phyloP scores from a whole-genome alignment of 1,140 invertebrate species.

The Zaprionus capensis region DNA sequence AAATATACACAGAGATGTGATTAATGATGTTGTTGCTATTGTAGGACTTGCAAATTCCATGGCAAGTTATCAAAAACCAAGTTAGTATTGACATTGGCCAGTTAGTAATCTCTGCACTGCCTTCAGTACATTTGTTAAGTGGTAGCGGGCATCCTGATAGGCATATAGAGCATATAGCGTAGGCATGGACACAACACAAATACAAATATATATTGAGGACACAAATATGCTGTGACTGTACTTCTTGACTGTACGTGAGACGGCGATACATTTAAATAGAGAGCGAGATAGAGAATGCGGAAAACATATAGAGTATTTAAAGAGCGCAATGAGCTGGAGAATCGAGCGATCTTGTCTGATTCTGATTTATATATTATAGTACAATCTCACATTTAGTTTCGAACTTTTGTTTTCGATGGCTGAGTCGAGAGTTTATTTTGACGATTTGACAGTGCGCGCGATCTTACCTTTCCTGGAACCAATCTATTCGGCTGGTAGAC shows the following conservation, averaged over 20 bases:
- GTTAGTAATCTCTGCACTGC: conserved; percentile 60
- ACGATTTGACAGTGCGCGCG: conserved; percentile 59
- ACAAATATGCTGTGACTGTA: conserved; percentile 54
- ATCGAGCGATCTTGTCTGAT: conserved; percentile 49
- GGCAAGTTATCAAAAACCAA: conserved; percentile 54
- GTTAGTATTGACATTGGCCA: conserved; percentile 58
- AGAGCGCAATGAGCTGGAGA: conserved; percentile 42
- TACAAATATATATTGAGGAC: conserved; percentile 20
- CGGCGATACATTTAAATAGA: conserved; percentile 47
- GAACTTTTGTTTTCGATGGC: conserved; percentile 48
- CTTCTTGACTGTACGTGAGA: conserved; percentile 57
- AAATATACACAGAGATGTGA: conserved; percentile 76
- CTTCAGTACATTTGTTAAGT: conserved; percentile 49
- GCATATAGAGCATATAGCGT: conserved; percentile 16
- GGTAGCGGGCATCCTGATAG: conserved; percentile 44
- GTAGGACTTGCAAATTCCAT: conserved; percentile 59
- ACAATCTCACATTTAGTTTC: conserved; percentile 53
- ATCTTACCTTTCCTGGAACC: conserved; percentile 86
- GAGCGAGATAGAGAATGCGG: conserved; percentile 23
- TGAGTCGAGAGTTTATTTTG: conserved; percentile 34
- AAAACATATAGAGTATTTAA: conserved; percentile 34
- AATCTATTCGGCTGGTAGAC: conserved; percentile 88
- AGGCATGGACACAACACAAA: conserved; percentile 31
- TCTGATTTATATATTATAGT: conserved; percentile 4
- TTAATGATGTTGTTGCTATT: conserved; percentile 65